Conservation (phyloP, 1,140 invertebrate genomes). For the Macrobrachium nipponense region DNA sequence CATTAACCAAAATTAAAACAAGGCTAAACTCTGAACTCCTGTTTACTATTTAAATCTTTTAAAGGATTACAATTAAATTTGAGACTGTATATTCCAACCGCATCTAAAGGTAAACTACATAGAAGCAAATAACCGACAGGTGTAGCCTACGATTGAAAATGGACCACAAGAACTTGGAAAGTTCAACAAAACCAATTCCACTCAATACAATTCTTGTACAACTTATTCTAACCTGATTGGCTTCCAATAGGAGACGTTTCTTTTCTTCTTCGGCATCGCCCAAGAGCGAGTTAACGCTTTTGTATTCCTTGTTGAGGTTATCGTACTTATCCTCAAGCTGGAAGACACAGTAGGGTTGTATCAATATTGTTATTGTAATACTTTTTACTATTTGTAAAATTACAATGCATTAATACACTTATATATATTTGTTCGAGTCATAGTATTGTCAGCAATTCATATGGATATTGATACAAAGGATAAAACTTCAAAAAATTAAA, state of each 20-base stretch:
- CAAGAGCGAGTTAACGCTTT: constrained; percentile 79
- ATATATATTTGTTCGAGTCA: neutral
- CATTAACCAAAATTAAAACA: too few species aligned
- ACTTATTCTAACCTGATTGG: constrained; percentile 73
- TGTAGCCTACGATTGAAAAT: too few species aligned
- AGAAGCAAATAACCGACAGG: too few species aligned
- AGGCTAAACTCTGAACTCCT: too few species aligned
- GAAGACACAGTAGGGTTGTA: constrained; percentile 36
- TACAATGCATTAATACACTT: neutral
- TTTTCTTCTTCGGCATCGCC: constrained; percentile 87
- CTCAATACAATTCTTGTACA: too few species aligned
- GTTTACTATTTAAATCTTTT: too few species aligned
- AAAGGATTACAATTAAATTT: too few species aligned
- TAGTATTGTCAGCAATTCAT: too few species aligned
- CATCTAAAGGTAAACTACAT: too few species aligned
- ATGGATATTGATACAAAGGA: neutral
- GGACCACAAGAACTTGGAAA: neutral
- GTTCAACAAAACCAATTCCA: too few species aligned
- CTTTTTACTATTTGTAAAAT: too few species aligned
- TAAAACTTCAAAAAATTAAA: neutral
- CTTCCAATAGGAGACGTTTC: constrained; percentile 81
- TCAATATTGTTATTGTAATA: neutral
- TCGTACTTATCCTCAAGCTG: constrained; percentile 81
- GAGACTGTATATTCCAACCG: too few species aligned
- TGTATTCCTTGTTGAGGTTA: constrained; percentile 82